phyloP scores from a whole-genome alignment of 37 sponge, comb jelly and placozoan species.

The Halichondria panicea region DNA sequence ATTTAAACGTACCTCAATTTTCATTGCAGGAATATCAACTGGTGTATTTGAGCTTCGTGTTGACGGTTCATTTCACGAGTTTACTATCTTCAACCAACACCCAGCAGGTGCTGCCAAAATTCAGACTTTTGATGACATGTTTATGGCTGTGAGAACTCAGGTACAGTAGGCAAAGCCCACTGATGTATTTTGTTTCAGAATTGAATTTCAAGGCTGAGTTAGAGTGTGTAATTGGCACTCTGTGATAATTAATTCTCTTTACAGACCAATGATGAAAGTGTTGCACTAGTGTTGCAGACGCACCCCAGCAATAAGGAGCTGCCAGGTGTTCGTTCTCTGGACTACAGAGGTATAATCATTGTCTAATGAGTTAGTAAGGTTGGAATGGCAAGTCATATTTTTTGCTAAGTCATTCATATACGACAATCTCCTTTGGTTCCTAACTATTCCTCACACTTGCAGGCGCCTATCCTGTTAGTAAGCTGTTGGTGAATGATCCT shows the following conservation, averaged over 20 bases:
- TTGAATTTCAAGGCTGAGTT: too few relatives aligned
- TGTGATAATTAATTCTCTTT: too few relatives aligned
- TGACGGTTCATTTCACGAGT: slow-evolving; percentile 27
- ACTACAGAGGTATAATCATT: not conserved
- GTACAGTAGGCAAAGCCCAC: too few relatives aligned
- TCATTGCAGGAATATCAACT: slow-evolving; percentile 26
- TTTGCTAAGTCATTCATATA: too few relatives aligned
- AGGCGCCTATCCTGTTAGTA: not conserved
- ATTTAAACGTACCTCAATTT: not conserved
- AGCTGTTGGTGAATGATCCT: slow-evolving; percentile 4
- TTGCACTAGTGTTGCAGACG: slow-evolving; percentile 11
- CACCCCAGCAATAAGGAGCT: slow-evolving; percentile 1
- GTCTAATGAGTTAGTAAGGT: too few relatives aligned
- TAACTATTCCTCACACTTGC: not conserved
- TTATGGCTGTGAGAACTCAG: slow-evolving; percentile 21
- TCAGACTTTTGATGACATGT: slow-evolving; percentile 18
- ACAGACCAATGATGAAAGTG: not conserved
- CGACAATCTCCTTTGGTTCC: too few relatives aligned
- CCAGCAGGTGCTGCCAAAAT: slow-evolving; percentile 35
- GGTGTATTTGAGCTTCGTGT: slow-evolving; percentile 31
- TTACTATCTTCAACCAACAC: slow-evolving; percentile 47
- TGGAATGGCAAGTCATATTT: not conserved
- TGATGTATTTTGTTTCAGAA: too few relatives aligned
- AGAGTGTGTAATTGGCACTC: too few relatives aligned
- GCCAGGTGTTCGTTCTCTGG: slow-evolving; percentile 9